A percentile compares a stretch with the other conserved stretches of the same genome.
These are phyloP conservation scores for Bellardia bayeri DNA, from an alignment of 2,888 invertebrate species.

Conservation along the genomic window DNA sequence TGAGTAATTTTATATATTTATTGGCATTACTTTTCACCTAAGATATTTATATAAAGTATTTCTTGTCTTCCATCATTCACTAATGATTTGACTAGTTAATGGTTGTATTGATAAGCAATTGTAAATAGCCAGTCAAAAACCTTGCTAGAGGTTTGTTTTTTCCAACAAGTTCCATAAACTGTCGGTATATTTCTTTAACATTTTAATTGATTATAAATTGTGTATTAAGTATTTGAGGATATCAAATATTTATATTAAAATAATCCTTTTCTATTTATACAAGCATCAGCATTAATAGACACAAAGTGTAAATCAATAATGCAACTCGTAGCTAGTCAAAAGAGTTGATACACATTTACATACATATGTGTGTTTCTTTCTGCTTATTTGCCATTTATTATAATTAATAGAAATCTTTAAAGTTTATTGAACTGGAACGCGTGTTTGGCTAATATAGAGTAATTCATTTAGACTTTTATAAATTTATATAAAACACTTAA, in stretches of 20 bases:
- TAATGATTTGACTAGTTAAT: too few species aligned
- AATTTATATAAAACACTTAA: too few species aligned
- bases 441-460: not conserved
- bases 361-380: not conserved
- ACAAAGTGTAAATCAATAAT: not conserved
- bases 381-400: not conserved
- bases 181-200: not conserved
- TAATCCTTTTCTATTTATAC: slow-evolving; percentile 2
- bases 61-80: too few species aligned
- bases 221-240: slow-evolving; percentile 18
- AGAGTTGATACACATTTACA: not conserved
- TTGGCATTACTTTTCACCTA: too few species aligned
- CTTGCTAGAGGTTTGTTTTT: too few species aligned
- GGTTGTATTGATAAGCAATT: too few species aligned
- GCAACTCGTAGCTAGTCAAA: not conserved
- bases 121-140: too few species aligned
- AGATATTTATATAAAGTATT: too few species aligned
- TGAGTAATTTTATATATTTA: too few species aligned
- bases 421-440: slow-evolving; percentile 40
- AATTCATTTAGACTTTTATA: too few species aligned
- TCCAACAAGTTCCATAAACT: too few species aligned
- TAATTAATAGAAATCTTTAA: slow-evolving; percentile 20
- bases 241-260: slow-evolving; percentile 31
- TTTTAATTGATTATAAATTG: slow-evolving; percentile 48
- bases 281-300: not conserved